These are phyloP conservation scores for Eidolon dupreanum DNA, from an alignment of 2,797 vertebrate genomes.

Conservation along the genomic window DNA sequence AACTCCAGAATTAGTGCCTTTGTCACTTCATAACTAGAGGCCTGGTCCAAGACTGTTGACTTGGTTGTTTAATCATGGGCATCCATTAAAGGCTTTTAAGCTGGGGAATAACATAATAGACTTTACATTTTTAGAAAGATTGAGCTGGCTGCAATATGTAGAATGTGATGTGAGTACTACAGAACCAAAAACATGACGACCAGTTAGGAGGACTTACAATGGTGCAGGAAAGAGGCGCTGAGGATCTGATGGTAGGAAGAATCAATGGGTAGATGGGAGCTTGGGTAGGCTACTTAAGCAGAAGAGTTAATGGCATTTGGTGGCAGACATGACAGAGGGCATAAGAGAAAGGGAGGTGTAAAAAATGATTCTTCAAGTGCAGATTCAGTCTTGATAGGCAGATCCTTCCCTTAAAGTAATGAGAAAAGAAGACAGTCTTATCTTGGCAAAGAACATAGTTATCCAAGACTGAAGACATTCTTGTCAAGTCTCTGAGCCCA, in stretches of 20 bases:
- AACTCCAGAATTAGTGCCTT: not conserved
- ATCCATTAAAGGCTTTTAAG: not conserved
- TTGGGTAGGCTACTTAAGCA: not conserved
- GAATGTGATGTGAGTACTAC: not conserved
- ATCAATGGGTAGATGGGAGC: not conserved
- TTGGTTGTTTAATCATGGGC: not conserved
- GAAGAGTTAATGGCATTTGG: not conserved
- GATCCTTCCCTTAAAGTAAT: slow-evolving; percentile 35
- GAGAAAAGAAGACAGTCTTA: slow-evolving; percentile 18
- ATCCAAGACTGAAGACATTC: not conserved
- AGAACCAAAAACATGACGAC: not conserved
- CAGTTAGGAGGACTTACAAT: not conserved
- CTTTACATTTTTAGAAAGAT: not conserved
- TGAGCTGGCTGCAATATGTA: not conserved
- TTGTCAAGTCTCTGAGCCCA: not conserved
- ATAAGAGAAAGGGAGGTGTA: not conserved
- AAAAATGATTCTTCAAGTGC: not conserved
- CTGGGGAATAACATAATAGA: not conserved
- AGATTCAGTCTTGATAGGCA: slow-evolving; percentile 37
- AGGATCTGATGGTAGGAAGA: not conserved
- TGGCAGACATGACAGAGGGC: slow-evolving; percentile 1
- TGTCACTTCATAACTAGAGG: not conserved
- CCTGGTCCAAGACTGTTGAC: not conserved
- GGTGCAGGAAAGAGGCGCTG: not conserved
- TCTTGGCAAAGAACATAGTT: not conserved